These are phyloP conservation scores for Perccottus glenii DNA, from an alignment of 2,113 vertebrate species.

Conservation along the genomic window DNA sequence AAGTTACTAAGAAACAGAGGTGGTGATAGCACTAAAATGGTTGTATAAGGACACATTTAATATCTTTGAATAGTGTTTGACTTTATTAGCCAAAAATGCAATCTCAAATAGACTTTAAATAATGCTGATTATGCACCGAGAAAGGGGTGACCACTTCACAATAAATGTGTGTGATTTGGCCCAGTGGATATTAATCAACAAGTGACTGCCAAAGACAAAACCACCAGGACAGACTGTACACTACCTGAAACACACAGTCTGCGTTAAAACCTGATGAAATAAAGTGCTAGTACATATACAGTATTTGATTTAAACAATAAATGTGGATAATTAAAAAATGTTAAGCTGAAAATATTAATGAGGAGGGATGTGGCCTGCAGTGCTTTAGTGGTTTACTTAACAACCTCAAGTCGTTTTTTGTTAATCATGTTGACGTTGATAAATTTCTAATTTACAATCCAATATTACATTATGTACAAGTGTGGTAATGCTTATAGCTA, in stretches of 20 bases:
- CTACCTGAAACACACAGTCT: slow-evolving; percentile 60
- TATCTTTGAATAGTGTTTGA: slow-evolving; percentile 57
- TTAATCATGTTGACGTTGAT: slow-evolving; percentile 71
- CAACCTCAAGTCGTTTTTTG: slow-evolving; percentile 69
- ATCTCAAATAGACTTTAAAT: slow-evolving; percentile 50
- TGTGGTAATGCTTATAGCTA: slow-evolving; percentile 78
- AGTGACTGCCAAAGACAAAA: slow-evolving; percentile 50
- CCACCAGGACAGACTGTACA: slow-evolving; percentile 58
- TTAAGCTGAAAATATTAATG: slow-evolving; percentile 47
- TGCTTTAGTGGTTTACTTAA: slow-evolving; percentile 60
- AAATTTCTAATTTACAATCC: slow-evolving; percentile 86
- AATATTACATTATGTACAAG: slow-evolving; percentile 90
- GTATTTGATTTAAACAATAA: slow-evolving; percentile 73
- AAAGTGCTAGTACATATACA: slow-evolving; percentile 82
- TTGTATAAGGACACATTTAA: slow-evolving; percentile 63
- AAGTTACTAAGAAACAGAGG: slow-evolving; percentile 77
- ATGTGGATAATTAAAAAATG: slow-evolving; percentile 72
- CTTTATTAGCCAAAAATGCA: slow-evolving; percentile 47
- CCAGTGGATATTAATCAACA: slow-evolving; percentile 49
- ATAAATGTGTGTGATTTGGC: slow-evolving; percentile 54
- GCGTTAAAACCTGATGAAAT: slow-evolving; percentile 75
- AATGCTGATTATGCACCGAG: slow-evolving; percentile 38
- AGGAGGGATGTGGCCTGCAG: slow-evolving; percentile 62
- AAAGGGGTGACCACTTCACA: slow-evolving; percentile 46
- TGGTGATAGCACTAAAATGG: slow-evolving; percentile 61